Conservation (phyloP, 2,113 vertebrate genomes). For the Symphodus melops region DNA sequence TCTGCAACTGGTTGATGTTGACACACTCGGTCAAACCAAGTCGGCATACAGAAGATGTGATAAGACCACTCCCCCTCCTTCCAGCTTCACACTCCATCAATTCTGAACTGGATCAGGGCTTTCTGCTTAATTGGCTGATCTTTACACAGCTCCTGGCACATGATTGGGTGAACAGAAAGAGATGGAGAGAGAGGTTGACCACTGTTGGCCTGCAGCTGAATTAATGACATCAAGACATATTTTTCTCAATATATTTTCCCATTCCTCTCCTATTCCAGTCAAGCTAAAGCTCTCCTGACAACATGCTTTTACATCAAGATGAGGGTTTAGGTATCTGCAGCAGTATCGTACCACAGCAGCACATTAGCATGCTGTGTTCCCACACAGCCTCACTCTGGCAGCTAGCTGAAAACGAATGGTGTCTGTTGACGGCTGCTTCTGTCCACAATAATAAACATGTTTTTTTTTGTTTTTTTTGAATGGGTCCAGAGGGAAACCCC, state of each 20-base stretch:
- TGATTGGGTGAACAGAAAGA: slow-evolving; percentile 27
- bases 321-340: background rate
- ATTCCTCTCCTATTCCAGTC: background rate
- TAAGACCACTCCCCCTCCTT: background rate
- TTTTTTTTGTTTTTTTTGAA: slow-evolving; percentile 24
- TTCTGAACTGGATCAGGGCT: background rate
- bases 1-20: background rate
- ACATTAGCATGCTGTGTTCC: background rate
- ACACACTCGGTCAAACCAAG: background rate
- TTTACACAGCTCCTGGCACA: slow-evolving; percentile 27
- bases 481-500: slow-evolving; percentile 9
- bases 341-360: background rate
- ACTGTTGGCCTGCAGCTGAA: slow-evolving; percentile 44
- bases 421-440: slow-evolving; percentile 8
- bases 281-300: background rate
- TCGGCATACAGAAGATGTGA: background rate
- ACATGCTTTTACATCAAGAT: background rate
- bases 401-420: background rate
- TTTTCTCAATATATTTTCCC: background rate
- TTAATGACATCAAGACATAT: slow-evolving; percentile 14
- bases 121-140: slow-evolving; percentile 48
- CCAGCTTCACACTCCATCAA: background rate
- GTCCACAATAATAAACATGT: slow-evolving; percentile 15
- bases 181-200: slow-evolving; percentile 40
- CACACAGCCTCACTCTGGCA: background rate